These are phyloP conservation scores for Coenonympha arcania DNA, from an alignment of 2,888 invertebrate genomes.

Conservation along the genomic window DNA sequence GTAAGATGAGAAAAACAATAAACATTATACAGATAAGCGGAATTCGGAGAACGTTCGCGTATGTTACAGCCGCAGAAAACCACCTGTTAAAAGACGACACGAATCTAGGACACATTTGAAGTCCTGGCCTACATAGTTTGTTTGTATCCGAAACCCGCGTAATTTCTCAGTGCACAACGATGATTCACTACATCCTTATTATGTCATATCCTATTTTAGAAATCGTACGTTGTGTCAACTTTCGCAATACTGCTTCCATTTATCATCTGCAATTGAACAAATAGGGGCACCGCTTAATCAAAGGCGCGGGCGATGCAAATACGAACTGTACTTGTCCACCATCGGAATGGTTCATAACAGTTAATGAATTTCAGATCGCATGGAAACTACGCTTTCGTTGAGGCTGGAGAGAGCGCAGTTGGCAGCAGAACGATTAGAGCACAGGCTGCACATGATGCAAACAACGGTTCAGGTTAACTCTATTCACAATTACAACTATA, in stretches of 20 bases:
- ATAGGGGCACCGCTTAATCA: conserved; percentile 54
- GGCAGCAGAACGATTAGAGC: conserved; percentile 66
- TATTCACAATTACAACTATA: no score
- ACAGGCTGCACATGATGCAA: conserved; percentile 65
- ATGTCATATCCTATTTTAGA: conserved; percentile 69
- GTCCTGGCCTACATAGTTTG: conserved; percentile 30
- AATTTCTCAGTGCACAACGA: conserved; percentile 31
- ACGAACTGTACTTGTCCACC: conserved; percentile 18
- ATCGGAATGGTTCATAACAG: conserved; percentile 22
- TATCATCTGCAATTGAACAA: conserved; percentile 54
- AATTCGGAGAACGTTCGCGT: no score
- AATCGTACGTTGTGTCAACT: conserved; percentile 44
- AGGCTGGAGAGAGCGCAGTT: conserved; percentile 66
- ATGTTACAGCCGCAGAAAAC: conserved; percentile 5
- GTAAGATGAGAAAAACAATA: conserved; percentile 35
- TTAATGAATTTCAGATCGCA: conserved; percentile 52
- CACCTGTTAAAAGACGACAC: conserved; percentile 9
- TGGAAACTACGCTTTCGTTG: conserved; percentile 62
- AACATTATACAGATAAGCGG: no score
- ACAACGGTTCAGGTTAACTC: conserved; percentile 55
- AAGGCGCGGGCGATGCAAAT: conserved; percentile 50
- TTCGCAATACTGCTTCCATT: conserved; percentile 52
- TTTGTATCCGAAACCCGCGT: conserved; percentile 27
- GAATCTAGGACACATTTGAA: conserved; percentile 24
- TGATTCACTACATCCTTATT: conserved; percentile 44